phyloP scores from a whole-genome alignment of 2,888 invertebrate genomes.

The Allophyes oxyacanthae region DNA sequence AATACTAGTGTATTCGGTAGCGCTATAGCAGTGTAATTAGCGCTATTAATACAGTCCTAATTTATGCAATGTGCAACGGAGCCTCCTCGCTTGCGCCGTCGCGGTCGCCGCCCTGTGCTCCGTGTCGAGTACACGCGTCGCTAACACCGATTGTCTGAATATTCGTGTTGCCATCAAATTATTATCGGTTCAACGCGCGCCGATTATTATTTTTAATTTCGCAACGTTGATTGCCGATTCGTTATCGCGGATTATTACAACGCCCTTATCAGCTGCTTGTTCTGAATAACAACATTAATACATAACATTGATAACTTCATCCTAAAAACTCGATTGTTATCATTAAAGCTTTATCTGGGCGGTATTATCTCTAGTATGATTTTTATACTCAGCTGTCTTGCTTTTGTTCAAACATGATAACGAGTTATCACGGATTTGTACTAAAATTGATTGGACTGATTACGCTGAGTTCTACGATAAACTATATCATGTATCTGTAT shows the following conservation, averaged over 20 bases:
- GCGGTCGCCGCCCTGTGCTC: constrained; percentile 14
- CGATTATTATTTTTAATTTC: constrained; percentile 72
- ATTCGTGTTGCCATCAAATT: constrained; percentile 71
- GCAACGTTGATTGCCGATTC: constrained; percentile 65
- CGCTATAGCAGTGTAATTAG: constrained; percentile 76
- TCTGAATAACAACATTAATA: constrained; percentile 70
- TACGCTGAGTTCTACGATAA: constrained; percentile 69
- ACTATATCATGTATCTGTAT: constrained; percentile 61
- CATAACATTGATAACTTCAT: constrained; percentile 62
- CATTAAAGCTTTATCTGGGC: constrained; percentile 61
- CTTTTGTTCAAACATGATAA: constrained; percentile 70
- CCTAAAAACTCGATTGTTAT: constrained; percentile 67
- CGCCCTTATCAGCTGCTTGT: constrained; percentile 66
- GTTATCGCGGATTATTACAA: constrained; percentile 66
- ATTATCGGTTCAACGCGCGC: constrained; percentile 68
- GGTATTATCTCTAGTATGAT: constrained; percentile 67
- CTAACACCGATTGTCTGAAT: constrained; percentile 64
- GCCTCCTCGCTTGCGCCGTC: constrained; percentile 37
- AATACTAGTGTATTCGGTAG: constrained; percentile 69
- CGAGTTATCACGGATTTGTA: constrained; percentile 75
- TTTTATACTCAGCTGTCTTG: constrained; percentile 72
- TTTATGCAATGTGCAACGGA: constrained; percentile 67
- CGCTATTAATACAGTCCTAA: constrained; percentile 73
- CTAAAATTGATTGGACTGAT: constrained; percentile 82
- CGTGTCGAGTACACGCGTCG: constrained; percentile 37